Evolutionary conservation across 2,797 vertebrate genomes (phyloP), one percentile per base, ranked within the genome.

Genomic region (Urocyon cinereoargenteus): DNA sequence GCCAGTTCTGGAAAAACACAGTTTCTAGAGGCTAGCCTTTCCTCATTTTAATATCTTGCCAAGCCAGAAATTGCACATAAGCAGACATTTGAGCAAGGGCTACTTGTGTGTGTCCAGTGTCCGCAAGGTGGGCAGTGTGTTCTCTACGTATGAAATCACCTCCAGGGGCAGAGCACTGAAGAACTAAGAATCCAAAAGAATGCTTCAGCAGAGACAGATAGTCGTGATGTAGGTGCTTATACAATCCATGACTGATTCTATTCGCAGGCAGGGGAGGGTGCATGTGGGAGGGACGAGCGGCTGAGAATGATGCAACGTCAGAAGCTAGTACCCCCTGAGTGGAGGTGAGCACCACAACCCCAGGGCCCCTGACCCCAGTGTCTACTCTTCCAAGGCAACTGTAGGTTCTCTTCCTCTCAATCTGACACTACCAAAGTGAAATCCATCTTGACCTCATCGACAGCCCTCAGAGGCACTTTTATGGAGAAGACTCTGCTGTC

Each of bases 1-100:
- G 91, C 87, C 40, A 49, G 73, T 98, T 98, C 97, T 97, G 83
- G 96, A 97, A 98, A 98, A 98, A 82, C 26, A 21, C 31, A 31
- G 31, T 3, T 26, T 78, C 36, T 34, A 59, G 16, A 87, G 31
- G 4, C 2, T 12, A 12, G 68, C n/a, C 78, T 73, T 72, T 8
- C 15, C 51, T 90, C 19, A 3, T 78, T 51, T 26, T 34, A 59
- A 28, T 86, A 51, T 61, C 79, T 62, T 64, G 28, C 49, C 4
- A 1, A 16, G n/a, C 22, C 19, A 34, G 45, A 79, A 61, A 31
- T 12, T 31, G 13, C 75, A 13, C 75, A 26, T 88, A 62, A 79
- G 78, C 7, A 75, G 62, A 62, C 24, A 55, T 24, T 3, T 19
- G 55, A 59, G 49, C 61, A 22, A 31, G 78, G 49, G 62, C 34